Evolutionary conservation across 2,113 vertebrate species (phyloP).

Genomic region (Cavia porcellus): DNA sequence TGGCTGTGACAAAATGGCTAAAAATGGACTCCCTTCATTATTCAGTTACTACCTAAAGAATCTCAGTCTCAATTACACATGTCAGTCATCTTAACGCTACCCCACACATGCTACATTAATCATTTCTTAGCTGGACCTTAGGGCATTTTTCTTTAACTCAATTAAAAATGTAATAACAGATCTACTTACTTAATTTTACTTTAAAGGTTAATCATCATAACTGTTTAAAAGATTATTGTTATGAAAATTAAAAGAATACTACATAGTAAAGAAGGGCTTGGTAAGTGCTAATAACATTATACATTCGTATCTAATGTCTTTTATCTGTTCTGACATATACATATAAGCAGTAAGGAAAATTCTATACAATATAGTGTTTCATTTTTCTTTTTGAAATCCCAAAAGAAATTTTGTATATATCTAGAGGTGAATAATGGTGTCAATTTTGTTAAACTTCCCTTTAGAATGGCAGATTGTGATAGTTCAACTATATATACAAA

Average conservation of each 20-base stretch:
- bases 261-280: neutral
- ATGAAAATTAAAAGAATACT: constrained; percentile 43
- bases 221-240: neutral
- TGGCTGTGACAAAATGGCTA: neutral
- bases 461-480: neutral
- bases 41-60: neutral
- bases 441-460: neutral
- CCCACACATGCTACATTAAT: neutral
- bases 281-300: neutral
- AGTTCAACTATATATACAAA: neutral
- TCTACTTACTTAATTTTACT: neutral
- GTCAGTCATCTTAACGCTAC: neutral
- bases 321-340: neutral
- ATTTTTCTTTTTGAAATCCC: constrained; percentile 31
- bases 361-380: neutral
- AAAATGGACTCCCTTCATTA: neutral
- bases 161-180: neutral
- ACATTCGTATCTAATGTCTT: neutral
- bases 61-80: neutral
- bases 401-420: neutral
- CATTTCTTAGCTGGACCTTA: neutral
- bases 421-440: neutral
- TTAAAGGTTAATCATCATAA: neutral
- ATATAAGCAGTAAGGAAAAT: neutral
- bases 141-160: neutral